Evolutionary conservation across 2,888 invertebrate genomes (phyloP).

Genomic region (Patella ulyssiponensis): DNA sequence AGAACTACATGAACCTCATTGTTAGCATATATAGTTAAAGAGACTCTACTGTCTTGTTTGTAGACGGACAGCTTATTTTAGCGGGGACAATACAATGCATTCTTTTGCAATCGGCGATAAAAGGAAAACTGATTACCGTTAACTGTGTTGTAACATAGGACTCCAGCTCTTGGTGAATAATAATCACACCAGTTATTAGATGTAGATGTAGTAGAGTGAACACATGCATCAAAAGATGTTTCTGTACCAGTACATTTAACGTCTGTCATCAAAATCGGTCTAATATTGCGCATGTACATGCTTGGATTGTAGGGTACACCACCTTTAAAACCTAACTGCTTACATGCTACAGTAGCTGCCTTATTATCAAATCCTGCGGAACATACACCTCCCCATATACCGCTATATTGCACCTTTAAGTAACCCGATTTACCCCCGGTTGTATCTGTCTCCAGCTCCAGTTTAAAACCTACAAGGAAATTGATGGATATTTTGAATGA

Average conservation of each 20-base stretch:
- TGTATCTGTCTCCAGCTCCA: slow-evolving; percentile 42
- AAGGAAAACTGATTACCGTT: not conserved
- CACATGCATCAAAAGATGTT: slow-evolving; percentile 36
- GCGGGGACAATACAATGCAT: too few relatives aligned
- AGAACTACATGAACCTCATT: too few relatives aligned
- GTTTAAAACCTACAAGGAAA: slow-evolving; percentile 42
- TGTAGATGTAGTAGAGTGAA: slow-evolving; percentile 29
- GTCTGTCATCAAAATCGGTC: slow-evolving; percentile 43
- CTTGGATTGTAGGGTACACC: slow-evolving; percentile 28
- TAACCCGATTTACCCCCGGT: slow-evolving; percentile 18
- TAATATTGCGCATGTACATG: slow-evolving; percentile 20
- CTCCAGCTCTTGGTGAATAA: slow-evolving; percentile 55
- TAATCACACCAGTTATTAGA: slow-evolving; percentile 47
- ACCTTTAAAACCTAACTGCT: slow-evolving; percentile 28
- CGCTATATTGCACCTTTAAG: slow-evolving; percentile 24
- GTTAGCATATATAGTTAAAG: too few relatives aligned
- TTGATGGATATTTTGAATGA: too few relatives aligned
- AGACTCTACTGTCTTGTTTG: too few relatives aligned
- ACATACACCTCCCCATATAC: slow-evolving; percentile 30
- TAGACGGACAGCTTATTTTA: too few relatives aligned
- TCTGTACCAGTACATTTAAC: slow-evolving; percentile 43
- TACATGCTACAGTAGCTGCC: slow-evolving; percentile 35
- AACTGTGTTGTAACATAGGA: slow-evolving; percentile 61
- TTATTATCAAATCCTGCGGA: slow-evolving; percentile 23
- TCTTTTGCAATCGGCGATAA: too few relatives aligned